Base-by-base conservation (phyloP, 1,140 invertebrate genomes). In the Oryzaephilus surinamensis region DNA sequence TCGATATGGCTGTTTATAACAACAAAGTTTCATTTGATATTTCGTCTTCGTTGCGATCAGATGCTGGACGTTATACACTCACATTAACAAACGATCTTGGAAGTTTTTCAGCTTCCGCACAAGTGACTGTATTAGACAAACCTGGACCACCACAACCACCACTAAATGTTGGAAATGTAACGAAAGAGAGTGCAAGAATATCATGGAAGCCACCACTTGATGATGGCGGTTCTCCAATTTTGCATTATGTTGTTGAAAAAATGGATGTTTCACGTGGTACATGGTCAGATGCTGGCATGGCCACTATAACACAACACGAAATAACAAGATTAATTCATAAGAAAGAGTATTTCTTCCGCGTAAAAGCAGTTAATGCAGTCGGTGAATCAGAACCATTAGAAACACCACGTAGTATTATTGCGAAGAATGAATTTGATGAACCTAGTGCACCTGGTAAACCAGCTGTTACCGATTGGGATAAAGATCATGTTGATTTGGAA, bases 241-340 rank as follows among this genome's bases (percentile, higher is more conserved):
- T 91, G n/a, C 91, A 96, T 60, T 99, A 98, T 55, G 71, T 97
- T 18, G 77, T 98, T 38, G 94, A 99, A 61, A 98, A 97, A 66
- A 96, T 96, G 88, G 95, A 97, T 55, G 72, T 92, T 1, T 81
- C 87, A 1, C 73, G 92, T 44, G 93, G 92, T 34, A 92, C 89
- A 2, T 98, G 95, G 96, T 81, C 86, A 11, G 89, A 94, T 62
- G 90, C 87, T 51, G 87, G 87, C 21, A 88, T 87, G 79, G 81
- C 83, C 43, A 84, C 77, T 41, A 74, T 77, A 45, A 73, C 90
- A 3, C 83, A 78, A 15, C 83, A 87, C 52, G 81, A 93, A 56
- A 83, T 96, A 0, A 79, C 73, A 6, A 73, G 87, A 51, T 69
- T 99, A 6, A 78, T 92, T 23, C 90, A 96, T 59, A 83, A 84